Base-by-base conservation (phyloP, 2,888 invertebrate genomes). In the Epinotia bilunana region DNA sequence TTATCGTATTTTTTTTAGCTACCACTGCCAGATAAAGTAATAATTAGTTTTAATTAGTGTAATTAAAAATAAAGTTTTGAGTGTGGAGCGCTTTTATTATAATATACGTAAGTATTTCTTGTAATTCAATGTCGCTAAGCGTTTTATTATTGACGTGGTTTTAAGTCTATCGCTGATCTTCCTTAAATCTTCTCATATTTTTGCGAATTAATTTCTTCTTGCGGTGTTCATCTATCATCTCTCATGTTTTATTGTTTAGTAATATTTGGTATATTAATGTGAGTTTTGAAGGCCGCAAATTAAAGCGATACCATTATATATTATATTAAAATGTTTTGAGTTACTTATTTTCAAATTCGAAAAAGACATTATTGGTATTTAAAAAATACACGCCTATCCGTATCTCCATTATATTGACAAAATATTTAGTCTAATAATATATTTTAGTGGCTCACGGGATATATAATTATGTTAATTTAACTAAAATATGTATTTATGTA, bases 21-120 rank as follows among this genome's bases (percentile, higher is more conserved):
- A 60, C 43, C 75, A 75, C 75, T 75, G 75, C 75, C 75, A 71
- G 55, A 12, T 39, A 70, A 71, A 75, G 61, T 72, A 75, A 71
- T 75, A 75, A 75, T 62, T 75, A 72, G 65, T 55, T 60, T 28
- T 64, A 73, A 57, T 49, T 60, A 75, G 75, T 71, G 75, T 64
- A 20, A 62, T 61, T 53, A 12, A 63, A 63, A 60, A 23, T 9
- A 64, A 64, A 64, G 53, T 9, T 43, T 57, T 16, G 64, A 58
- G 65, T 49, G 61, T 61, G 75, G 57, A 57, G 65, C 43, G 20
- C 12, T 20, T 33, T 75, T 53, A 39, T 28, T 28, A 61, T 60
- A 57, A 33, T 65, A 61, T 75, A 61, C 71, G 75, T 75, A 64
- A 20, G 75, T 67, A 55, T 67, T 58, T 2, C 0, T 49, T 74